phyloP scores from a whole-genome alignment of 2,797 vertebrate species.

The Cetoscarus ocellatus region DNA sequence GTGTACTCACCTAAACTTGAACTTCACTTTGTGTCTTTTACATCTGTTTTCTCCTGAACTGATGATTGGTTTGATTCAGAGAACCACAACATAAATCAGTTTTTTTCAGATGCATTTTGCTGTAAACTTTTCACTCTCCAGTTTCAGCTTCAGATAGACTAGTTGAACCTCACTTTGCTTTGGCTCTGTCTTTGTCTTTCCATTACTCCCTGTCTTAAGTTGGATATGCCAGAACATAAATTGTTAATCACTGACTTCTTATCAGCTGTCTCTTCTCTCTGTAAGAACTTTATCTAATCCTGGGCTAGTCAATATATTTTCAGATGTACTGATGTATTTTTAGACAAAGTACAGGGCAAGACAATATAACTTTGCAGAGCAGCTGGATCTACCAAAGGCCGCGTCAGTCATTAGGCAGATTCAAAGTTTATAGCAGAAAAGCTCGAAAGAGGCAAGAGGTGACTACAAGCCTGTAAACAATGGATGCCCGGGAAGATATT shows the following conservation, averaged over 20 bases:
- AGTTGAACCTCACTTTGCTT: neutral
- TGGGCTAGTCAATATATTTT: too few relatives aligned
- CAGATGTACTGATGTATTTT: too few relatives aligned
- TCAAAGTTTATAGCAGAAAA: too few relatives aligned
- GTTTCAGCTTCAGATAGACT: neutral
- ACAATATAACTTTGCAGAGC: too few relatives aligned
- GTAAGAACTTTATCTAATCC: slow-evolving; percentile 16
- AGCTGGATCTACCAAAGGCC: too few relatives aligned
- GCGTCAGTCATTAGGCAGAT: too few relatives aligned
- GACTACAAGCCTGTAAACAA: too few relatives aligned
- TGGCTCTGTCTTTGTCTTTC: slow-evolving; percentile 1
- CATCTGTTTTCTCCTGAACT: slow-evolving; percentile 38
- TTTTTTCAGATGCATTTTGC: slow-evolving; percentile 24
- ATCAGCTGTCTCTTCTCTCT: slow-evolving; percentile 16
- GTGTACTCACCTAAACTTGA: slow-evolving; percentile 37
- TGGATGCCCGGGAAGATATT: too few relatives aligned
- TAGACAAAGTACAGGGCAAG: too few relatives aligned
- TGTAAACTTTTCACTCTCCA: neutral
- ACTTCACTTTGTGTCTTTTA: slow-evolving; percentile 25
- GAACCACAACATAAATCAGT: slow-evolving; percentile 34
- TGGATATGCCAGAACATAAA: slow-evolving; percentile 14
- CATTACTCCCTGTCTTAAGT: slow-evolving; percentile 6
- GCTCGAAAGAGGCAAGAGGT: too few relatives aligned
- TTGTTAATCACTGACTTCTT: slow-evolving; percentile 16
- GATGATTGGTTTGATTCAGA: slow-evolving; percentile 42